A percentile compares a stretch with the other conserved stretches of the same genome.
Evolutionary conservation across 2,888 invertebrate species (phyloP).

Genomic region (Pherbina coryleti): DNA sequence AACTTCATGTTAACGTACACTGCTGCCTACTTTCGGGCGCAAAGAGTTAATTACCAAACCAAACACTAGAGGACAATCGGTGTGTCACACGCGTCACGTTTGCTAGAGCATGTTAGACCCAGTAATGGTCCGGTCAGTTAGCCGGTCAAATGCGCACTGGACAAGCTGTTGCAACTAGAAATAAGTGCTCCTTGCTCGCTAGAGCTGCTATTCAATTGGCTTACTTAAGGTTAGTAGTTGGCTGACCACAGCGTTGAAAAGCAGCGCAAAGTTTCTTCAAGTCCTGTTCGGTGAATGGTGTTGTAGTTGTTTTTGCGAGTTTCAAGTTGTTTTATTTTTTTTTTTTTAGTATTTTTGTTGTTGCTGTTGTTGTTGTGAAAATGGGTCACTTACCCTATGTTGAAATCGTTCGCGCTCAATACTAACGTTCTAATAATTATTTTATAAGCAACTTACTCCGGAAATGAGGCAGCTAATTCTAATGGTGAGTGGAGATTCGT

Average conservation of each 20-base stretch:
- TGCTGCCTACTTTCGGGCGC: not conserved
- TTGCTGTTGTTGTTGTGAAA: constrained; percentile 6
- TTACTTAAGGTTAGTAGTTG: constrained; percentile 30
- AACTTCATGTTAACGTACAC: not conserved
- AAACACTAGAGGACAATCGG: not conserved
- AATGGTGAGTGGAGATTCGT: not conserved
- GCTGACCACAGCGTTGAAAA: constrained; percentile 26
- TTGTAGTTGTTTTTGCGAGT: not conserved
- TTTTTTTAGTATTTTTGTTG: not conserved
- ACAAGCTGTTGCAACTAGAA: constrained; percentile 48
- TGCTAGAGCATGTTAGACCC: not conserved
- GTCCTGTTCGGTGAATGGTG: not conserved
- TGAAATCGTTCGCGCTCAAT: not conserved
- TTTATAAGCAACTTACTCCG: not conserved
- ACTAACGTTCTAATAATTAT: not conserved
- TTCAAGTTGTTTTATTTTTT: not conserved
- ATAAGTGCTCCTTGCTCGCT: constrained; percentile 8
- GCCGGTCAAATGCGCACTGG: constrained; percentile 67
- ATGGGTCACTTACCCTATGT: constrained; percentile 31
- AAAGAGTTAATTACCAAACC: constrained; percentile 12
- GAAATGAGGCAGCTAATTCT: not conserved
- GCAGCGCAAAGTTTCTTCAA: not conserved
- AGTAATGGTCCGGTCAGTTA: constrained; percentile 60
- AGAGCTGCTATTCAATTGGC: not conserved
- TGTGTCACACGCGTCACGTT: not conserved